Percentiles rank a stretch among this genome's conserved stretches.
phyloP scores from a whole-genome alignment of 2,888 invertebrate species.

The Gymnoscelis rufifasciata region DNA sequence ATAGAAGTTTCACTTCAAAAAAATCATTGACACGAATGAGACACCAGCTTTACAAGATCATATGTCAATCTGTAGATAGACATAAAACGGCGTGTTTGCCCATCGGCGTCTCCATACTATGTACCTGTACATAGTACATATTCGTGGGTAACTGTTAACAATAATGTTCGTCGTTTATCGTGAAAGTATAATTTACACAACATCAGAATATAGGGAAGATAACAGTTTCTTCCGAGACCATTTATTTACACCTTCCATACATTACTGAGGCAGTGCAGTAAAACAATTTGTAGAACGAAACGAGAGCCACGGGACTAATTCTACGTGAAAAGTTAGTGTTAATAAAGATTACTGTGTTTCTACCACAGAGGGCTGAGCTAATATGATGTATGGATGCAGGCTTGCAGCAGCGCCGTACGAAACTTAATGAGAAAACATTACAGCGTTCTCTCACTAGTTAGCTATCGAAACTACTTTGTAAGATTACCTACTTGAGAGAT shows the following conservation, averaged over 20 bases:
- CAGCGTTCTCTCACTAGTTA: constrained; percentile 2
- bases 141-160: no score
- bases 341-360: constrained; percentile 45
- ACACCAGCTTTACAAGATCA: no score
- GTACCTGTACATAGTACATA: no score
- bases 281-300: constrained; percentile 45
- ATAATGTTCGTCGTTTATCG: no score
- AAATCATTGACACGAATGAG: no score
- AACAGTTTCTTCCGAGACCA: constrained; percentile 23
- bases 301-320: constrained; percentile 47
- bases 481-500: constrained; percentile 28
- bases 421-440: constrained; percentile 10
- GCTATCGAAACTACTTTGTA: constrained; percentile 36
- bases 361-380: constrained; percentile 27
- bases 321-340: constrained; percentile 46
- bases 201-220: constrained; percentile 14
- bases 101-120: no score
- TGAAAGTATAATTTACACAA: constrained; percentile 1
- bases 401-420: constrained; percentile 13
- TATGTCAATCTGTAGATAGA: no score
- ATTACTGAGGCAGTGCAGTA: constrained; percentile 33
- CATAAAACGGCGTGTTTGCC: no score
- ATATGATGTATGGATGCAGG: constrained; percentile 29
- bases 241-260: constrained; percentile 21
- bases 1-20: no score